A percentile compares a stretch with the other conserved stretches of the same genome.
Conservation (phyloP, 2,113 vertebrate species). For the Tyto alba region DNA sequence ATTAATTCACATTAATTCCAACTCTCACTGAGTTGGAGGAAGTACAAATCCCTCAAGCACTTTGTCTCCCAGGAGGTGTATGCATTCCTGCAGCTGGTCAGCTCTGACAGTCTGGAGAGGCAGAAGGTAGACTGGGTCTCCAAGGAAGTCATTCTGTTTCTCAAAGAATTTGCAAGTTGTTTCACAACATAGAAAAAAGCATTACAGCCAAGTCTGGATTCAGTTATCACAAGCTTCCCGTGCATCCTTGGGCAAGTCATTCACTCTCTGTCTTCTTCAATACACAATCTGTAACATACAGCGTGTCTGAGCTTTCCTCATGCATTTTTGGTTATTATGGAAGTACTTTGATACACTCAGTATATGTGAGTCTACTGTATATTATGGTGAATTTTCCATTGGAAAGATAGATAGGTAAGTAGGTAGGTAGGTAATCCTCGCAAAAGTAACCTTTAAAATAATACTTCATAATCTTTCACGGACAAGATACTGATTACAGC, state of each 20-base stretch:
- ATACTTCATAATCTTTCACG: not conserved
- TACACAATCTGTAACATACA: rapidly evolving
- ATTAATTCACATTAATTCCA: conserved; percentile 31
- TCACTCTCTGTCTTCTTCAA: not conserved
- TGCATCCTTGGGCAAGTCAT: not conserved
- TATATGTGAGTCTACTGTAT: not conserved
- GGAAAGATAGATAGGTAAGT: not conserved
- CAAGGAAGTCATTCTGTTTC: not conserved
- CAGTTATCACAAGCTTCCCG: not conserved
- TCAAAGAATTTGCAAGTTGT: conserved; percentile 10
- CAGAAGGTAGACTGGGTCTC: conserved; percentile 19
- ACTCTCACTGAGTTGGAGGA: not conserved
- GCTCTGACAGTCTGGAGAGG: conserved; percentile 14
- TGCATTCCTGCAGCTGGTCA: conserved; percentile 33
- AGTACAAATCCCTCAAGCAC: conserved; percentile 29
- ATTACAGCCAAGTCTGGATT: not conserved
- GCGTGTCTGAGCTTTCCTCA: not conserved
- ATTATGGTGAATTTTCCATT: not conserved
- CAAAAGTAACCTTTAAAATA: not conserved
- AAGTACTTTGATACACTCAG: not conserved
- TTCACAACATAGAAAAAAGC: not conserved
- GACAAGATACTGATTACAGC: not conserved
- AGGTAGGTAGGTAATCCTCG: not conserved
- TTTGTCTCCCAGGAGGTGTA: conserved; percentile 2
- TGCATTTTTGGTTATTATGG: not conserved